Conservation (phyloP, 2,113 vertebrate genomes). For the Psephotus haematonotus region DNA sequence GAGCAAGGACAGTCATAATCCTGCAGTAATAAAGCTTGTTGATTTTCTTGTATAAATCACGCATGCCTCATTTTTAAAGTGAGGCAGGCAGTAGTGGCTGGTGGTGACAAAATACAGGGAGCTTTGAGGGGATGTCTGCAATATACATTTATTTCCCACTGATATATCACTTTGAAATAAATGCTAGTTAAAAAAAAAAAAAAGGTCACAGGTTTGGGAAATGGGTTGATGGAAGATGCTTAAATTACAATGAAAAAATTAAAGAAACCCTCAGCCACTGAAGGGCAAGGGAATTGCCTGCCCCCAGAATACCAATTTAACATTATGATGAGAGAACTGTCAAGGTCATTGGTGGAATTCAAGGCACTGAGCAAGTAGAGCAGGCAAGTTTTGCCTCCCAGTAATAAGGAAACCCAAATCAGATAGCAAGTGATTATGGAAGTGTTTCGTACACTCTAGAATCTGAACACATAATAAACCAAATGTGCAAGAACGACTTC, state of each 20-base stretch:
- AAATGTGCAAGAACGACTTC: not conserved
- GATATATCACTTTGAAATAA: not conserved
- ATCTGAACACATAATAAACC: not conserved
- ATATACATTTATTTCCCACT: not conserved
- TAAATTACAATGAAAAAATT: not conserved
- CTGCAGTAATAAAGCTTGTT: not conserved
- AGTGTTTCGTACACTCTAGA: not conserved
- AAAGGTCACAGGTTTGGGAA: not conserved
- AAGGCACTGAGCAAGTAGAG: not conserved
- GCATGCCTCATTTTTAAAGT: not conserved
- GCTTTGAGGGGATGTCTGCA: not conserved
- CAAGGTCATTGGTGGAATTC: not conserved
- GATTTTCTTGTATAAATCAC: not conserved
- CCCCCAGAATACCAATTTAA: not conserved
- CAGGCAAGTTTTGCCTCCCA: not conserved
- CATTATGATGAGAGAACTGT: not conserved
- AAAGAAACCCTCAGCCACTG: not conserved
- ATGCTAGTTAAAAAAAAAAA: not conserved
- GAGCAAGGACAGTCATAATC: not conserved
- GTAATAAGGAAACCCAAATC: slow-evolving; percentile 10
- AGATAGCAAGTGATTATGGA: slow-evolving; percentile 27
- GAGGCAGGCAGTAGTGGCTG: not conserved
- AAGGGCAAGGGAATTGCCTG: not conserved
- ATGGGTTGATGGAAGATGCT: not conserved
- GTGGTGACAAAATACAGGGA: not conserved